Percentiles rank a stretch among this genome's conserved stretches.
Conservation (phyloP, 2,797 vertebrate genomes). For the Alfaro cultratus region DNA sequence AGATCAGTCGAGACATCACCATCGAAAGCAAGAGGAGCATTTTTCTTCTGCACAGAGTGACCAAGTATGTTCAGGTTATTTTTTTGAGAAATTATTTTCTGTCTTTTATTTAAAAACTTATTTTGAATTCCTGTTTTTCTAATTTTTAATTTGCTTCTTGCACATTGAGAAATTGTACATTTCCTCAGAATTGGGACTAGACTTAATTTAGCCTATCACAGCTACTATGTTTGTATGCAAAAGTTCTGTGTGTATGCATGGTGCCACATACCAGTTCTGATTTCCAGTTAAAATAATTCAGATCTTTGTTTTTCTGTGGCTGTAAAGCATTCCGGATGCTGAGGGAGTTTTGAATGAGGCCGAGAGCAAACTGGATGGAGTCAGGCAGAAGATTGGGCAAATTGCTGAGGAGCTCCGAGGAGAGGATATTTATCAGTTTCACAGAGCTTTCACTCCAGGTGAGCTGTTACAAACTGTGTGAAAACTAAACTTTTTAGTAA, state of each 20-base stretch:
- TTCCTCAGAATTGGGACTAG: not conserved
- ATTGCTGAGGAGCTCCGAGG: constrained; percentile 92
- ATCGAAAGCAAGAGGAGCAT: constrained; percentile 98
- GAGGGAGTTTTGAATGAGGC: constrained; percentile 90
- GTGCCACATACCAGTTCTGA: not conserved
- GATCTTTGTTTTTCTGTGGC: constrained; percentile 11
- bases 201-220: not conserved
- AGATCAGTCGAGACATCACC: constrained; percentile 95
- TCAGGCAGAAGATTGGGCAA: constrained; percentile 91
- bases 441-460: constrained; percentile 94
- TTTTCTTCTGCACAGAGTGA: constrained; percentile 95
- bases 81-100: not conserved
- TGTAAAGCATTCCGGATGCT: constrained; percentile 84
- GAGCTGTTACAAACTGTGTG: constrained; percentile 25
- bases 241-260: not conserved
- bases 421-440: constrained; percentile 95
- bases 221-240: not conserved
- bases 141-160: not conserved
- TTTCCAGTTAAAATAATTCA: not conserved
- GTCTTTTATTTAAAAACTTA: not conserved
- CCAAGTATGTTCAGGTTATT: constrained; percentile 79
- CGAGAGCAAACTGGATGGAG: constrained; percentile 88
- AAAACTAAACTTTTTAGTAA: not conserved
- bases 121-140: not conserved
- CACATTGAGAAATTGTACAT: not conserved